Base-by-base conservation (phyloP, 2,888 invertebrate genomes). In the Auanema sp. region DNA sequence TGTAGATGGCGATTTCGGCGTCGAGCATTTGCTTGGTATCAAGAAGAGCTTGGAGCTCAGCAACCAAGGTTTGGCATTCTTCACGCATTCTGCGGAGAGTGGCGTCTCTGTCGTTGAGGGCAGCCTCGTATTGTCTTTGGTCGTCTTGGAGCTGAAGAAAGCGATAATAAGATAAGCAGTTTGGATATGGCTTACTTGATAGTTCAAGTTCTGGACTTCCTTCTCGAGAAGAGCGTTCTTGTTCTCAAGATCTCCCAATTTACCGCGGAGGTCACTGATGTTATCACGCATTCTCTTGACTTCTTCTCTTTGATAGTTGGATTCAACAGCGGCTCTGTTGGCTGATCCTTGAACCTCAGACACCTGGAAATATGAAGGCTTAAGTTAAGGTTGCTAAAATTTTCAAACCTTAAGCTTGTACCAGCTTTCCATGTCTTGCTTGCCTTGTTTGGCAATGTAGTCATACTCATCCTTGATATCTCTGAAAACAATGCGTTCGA, bases 1-100 rank as follows among this genome's bases (percentile, higher is more conserved):
- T 83, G 84, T 87, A 87, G 67, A 87, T 87, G 73, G 87, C 86
- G 71, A 87, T 87, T 80, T 87, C 87, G 60, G 87, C 84, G 80
- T 87, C 87, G 69, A 87, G 80, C 57, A 86, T 86, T 64, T 87
- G 85, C 75, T 87, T 87, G 75, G 86, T 86, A 77, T 87, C 87
- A 79, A 86, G 83, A 61, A 86, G 76, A 71, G 83, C 81, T 55
- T 75, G 75, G 33, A 75, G 75, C 57, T 82, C 82, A 21, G 80
- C 80, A 77, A 75, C 75, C 25, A 86, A 78, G 41, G 86, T 85
- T 60, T 81, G 79, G 66, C 84, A 79, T 68, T 84, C 83, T 59
- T 83, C 83, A 58, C 81, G 78, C 79, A 84, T 78, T 81, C 84
- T 60, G 81, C 84, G 72, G 60, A 84, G 79, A 53, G 84, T 83